Conservation (phyloP, 2,888 invertebrate genomes). For the Hipparchia semele region DNA sequence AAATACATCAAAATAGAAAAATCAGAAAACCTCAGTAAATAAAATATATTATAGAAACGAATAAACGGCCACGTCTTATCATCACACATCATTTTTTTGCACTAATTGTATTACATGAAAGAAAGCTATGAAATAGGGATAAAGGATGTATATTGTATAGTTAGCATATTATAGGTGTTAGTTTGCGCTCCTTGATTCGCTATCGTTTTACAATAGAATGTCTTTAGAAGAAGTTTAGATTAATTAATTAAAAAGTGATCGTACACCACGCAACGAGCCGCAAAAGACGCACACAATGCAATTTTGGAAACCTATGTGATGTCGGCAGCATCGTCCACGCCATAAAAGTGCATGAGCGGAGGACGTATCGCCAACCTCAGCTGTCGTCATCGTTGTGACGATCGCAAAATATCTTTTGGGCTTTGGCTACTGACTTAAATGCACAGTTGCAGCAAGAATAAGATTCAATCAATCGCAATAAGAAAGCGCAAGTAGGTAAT, state of each 20-base stretch:
- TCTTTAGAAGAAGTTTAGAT: neutral
- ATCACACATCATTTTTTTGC: neutral
- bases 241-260: neutral
- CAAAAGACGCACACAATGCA: no score
- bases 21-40: neutral
- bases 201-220: neutral
- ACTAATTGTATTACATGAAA: neutral
- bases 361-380: no score
- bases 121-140: neutral
- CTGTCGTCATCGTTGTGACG: no score
- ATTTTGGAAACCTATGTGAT: no score
- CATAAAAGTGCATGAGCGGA: no score
- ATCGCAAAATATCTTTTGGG: no score
- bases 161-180: neutral
- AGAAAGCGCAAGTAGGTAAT: no score
- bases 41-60: neutral
- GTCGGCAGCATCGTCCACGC: no score
- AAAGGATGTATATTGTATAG: constrained; percentile 7
- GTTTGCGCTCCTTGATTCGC: constrained; percentile 12
- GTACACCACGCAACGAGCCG: no score
- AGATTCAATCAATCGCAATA: no score
- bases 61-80: constrained; percentile 11
- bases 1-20: neutral
- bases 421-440: no score
- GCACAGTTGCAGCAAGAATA: no score